Conservation (phyloP, 2,797 vertebrate genomes). For the Zalophus californianus region DNA sequence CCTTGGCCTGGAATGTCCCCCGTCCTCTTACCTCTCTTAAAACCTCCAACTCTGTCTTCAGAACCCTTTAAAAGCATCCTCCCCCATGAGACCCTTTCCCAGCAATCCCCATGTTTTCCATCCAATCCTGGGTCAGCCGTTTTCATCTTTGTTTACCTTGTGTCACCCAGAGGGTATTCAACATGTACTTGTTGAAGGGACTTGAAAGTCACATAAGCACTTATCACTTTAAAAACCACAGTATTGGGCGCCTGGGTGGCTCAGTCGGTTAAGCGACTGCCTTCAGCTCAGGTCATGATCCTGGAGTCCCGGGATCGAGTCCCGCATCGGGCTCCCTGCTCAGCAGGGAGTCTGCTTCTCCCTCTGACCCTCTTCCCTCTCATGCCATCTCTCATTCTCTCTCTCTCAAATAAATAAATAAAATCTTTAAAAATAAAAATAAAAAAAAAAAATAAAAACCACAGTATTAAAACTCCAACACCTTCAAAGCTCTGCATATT, state of each 20-base stretch:
- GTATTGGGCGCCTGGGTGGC: no score
- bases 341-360: no score
- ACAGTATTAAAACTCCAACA: conserved; percentile 17
- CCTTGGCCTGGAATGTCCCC: background rate
- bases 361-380: no score
- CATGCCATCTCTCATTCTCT: no score
- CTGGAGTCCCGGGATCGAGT: no score
- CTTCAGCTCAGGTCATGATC: no score
- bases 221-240: conserved; percentile 24
- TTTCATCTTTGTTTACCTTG: background rate
- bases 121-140: background rate
- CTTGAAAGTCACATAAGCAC: background rate
- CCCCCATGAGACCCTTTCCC: background rate
- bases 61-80: background rate
- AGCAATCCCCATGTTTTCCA: background rate
- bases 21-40: background rate
- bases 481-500: conserved; percentile 8
- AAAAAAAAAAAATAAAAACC: no score
- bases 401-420: no score
- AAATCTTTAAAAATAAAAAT: no score
- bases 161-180: background rate
- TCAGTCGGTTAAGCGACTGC: no score
- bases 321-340: no score
- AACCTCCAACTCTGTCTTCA: background rate
- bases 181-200: background rate